Conservation (phyloP, 2,113 vertebrate species). For the Herpailurus yagouaroundi region DNA sequence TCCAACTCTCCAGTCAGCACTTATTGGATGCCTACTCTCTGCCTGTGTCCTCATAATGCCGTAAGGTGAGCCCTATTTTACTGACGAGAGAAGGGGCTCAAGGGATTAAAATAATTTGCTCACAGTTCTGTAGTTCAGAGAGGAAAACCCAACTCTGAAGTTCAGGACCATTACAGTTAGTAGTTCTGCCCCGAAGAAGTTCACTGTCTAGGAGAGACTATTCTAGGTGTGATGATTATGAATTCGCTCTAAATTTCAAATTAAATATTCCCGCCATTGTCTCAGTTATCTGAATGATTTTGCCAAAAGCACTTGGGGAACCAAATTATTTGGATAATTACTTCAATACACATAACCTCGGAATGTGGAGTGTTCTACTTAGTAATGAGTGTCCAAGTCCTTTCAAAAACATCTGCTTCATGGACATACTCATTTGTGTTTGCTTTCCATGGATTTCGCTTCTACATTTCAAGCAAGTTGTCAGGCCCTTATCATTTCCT, state of each 20-base stretch:
- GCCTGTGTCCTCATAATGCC: background rate
- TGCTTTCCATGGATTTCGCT: background rate
- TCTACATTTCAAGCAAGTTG: background rate
- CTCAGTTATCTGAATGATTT: background rate
- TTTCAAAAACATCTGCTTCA: background rate
- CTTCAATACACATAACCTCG: background rate
- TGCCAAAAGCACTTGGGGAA: background rate
- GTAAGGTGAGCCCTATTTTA: background rate
- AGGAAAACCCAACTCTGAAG: background rate
- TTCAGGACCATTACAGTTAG: background rate
- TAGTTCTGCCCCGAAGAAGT: background rate
- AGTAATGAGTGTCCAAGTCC: background rate
- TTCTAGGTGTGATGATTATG: background rate
- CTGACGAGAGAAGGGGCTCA: background rate
- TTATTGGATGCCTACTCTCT: background rate
- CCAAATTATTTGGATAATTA: background rate
- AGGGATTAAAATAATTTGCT: background rate
- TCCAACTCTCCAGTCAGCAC: background rate
- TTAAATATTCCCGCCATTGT: background rate
- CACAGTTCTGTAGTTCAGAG: background rate
- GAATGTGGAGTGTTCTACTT: background rate
- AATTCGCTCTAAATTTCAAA: background rate
- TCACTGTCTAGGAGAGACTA: background rate
- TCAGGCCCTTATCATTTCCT: background rate
- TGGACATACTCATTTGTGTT: rapidly evolving